phyloP scores from a whole-genome alignment of 2,113 vertebrate species.

The Poecile atricapillus region DNA sequence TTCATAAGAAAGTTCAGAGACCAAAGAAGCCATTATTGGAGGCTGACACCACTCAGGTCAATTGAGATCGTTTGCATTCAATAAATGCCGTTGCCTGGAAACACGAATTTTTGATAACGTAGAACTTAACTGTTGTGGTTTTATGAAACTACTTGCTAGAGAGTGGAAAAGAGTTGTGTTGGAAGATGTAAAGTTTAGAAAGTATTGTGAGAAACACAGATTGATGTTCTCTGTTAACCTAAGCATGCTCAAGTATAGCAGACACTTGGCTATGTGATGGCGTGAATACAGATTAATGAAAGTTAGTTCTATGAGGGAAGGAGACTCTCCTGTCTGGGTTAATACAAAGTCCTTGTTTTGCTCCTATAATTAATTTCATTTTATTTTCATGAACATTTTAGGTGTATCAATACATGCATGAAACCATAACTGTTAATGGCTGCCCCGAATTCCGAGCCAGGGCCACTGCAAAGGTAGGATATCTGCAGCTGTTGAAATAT shows the following conservation, averaged over 20 bases:
- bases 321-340: background rate
- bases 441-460: constrained; percentile 97
- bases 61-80: background rate
- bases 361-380: constrained; percentile 53
- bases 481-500: constrained; percentile 64
- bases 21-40: background rate
- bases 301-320: background rate
- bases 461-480: constrained; percentile 95
- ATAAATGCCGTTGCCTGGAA: background rate
- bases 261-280: background rate
- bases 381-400: constrained; percentile 74
- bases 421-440: constrained; percentile 97
- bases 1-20: background rate
- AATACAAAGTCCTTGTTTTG: constrained; percentile 14
- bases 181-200: background rate
- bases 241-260: background rate
- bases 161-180: background rate
- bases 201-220: background rate
- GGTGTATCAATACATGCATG: constrained; percentile 99
- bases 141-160: background rate
- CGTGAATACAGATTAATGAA: background rate
- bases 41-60: background rate
- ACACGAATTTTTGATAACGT: background rate
- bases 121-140: background rate
- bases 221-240: background rate